Base-by-base conservation (phyloP, 2,797 vertebrate genomes). In the Malurus leucopterus region DNA sequence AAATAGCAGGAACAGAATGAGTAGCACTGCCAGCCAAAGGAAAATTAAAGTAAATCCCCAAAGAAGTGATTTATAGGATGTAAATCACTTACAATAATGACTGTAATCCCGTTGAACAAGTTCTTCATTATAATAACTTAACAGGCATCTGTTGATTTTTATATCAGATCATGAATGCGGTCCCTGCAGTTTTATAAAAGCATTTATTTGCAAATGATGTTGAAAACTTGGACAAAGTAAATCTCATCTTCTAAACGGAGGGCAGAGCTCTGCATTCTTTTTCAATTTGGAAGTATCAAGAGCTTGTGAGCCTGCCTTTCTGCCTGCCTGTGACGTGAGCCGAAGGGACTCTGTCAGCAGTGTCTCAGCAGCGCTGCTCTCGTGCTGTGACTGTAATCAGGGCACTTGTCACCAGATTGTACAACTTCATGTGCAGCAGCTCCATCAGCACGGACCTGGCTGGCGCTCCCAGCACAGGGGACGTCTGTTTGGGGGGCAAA, bases 141-240 rank as follows among this genome's bases (percentile, higher is more conserved):
- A 61, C 68, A 95, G 85, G 79, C 89, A 92, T 93, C 74, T 94
- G 90, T 92, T 94, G 85, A 86, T 93, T 91, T 94, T 93, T 91
- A 44, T 80, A 89, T 91, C 81, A 67, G 81, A 78, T 78, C 73
- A 41, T 76, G 91, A 92, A 82, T 79, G 67, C 20, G 18, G 72
- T 53, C 59, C 88, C 75, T 88, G 85, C 79, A 55, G 62, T 90
- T 95, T 87, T 87, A 54, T 80, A 67, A 70, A 86, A 84, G 36
- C 68, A 57, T 77, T 88, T 92, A 29, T 88, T 89, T 10, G 2
- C 63, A 69, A 73, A 82, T 24, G 7, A 69, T n/a, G 46, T 74
- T 86, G 87, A 70, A 63, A 88, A 75, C 61, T 49, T 54, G 88
- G 75, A 73, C 55, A 55, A 54, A 84, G 1, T 75, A 54, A 75